Evolutionary conservation across 2,888 invertebrate species (phyloP), one percentile per base, ranked within the genome.

Genomic region (Idaea aversata): DNA sequence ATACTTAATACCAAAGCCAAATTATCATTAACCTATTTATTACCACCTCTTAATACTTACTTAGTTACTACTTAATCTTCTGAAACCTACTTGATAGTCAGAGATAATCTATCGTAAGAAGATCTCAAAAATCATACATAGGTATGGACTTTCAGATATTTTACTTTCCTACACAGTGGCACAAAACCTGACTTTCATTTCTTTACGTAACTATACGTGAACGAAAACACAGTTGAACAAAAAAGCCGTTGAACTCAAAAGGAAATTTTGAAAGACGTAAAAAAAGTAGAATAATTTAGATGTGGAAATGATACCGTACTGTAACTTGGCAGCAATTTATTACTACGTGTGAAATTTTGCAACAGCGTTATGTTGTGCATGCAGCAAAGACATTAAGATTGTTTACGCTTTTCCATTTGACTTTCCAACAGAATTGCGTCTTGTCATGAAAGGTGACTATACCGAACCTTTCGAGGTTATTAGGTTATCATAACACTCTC

Each of bases 341-440:
- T 78, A 82, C 79, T 75, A 85, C 79, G 85, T 85, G 85, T 83
- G 81, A 85, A 81, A 77, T 84, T 83, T 81, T 87, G 87, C 86
- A 84, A 80, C 75, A 78, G 75, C 77, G 80, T 77, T 77, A 77
- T 75, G 73, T 77, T 59, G 86, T 88, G 91, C 90, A 91, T 91
- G 91, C 84, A 83, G 77, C 78, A 77, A 82, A 83, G 81, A 85
- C 90, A 89, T 91, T 91, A 90, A 88, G 87, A 88, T 84, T 85
- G 82, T 88, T 85, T 90, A 87, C 88, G 88, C 87, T 90, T 90
- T 87, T 84, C 87, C 83, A 84, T 90, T 90, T 88, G 90, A 87
- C 87, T 91, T 91, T 88, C 79, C 79, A 85, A 80, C 82, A 84
- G 86, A 86, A 91, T 88, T 88, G 88, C 87, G 85, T 85, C 85